Percentiles rank a stretch among this genome's conserved stretches.
Conservation (phyloP, 2,888 invertebrate species). For the Netelia inedita region DNA sequence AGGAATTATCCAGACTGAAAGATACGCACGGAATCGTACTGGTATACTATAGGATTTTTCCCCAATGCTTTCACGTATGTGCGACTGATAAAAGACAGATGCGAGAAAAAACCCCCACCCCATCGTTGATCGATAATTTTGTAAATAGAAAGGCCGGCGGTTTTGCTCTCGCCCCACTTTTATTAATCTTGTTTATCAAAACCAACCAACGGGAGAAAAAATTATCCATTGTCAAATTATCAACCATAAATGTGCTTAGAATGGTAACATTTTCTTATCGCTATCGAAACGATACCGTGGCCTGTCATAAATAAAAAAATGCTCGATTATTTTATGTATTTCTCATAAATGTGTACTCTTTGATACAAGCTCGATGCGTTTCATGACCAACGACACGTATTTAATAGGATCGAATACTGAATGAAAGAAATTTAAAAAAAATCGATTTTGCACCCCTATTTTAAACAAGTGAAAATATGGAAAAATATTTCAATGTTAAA, state of each 20-base stretch:
- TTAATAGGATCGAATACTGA: too few species aligned
- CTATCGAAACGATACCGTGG: not conserved
- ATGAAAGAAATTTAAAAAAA: too few species aligned
- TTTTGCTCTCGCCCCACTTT: constrained; percentile 25
- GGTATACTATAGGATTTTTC: constrained; percentile 20
- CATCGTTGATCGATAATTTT: constrained; percentile 43
- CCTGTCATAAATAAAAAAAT: not conserved
- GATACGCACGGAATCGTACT: constrained; percentile 28
- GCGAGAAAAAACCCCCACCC: not conserved
- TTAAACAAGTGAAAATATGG: too few species aligned
- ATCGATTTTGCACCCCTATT: too few species aligned
- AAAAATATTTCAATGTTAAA: too few species aligned
- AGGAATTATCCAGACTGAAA: constrained; percentile 9
- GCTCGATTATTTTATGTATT: too few species aligned
- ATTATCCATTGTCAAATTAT: not conserved
- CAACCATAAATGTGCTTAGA: too few species aligned
- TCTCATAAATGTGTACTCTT: not conserved
- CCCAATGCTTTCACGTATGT: not conserved
- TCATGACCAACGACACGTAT: not conserved
- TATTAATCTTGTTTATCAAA: constrained; percentile 30
- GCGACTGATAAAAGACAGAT: constrained; percentile 46
- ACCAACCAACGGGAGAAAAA: not conserved
- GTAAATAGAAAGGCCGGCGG: constrained; percentile 30
- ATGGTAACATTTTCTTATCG: too few species aligned
- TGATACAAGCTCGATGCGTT: not conserved